Evolutionary conservation across 2,888 invertebrate species (phyloP).

Genomic region (Agrypnus murinus): DNA sequence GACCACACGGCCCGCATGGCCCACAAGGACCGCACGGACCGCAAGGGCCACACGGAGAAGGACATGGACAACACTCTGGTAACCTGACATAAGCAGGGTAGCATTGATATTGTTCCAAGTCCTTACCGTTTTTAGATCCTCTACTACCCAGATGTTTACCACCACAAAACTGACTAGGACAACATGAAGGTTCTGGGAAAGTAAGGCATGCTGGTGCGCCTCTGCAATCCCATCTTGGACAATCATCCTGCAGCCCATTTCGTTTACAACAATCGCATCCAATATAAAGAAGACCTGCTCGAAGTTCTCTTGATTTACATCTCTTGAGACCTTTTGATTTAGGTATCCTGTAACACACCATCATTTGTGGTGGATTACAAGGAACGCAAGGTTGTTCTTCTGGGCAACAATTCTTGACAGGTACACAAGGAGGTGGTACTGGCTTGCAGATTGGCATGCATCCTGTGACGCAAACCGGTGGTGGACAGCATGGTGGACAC

Average conservation of each 20-base stretch:
- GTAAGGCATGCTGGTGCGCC: conserved; percentile 74
- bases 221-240: conserved; percentile 74
- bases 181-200: conserved; percentile 74
- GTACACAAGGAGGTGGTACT: conserved; percentile 72
- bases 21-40: conserved; percentile 63
- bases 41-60: conserved; percentile 67
- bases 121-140: conserved; percentile 46
- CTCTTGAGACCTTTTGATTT: conserved; percentile 67
- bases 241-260: conserved; percentile 77
- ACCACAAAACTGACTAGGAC: conserved; percentile 70
- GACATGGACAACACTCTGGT: conserved; percentile 60
- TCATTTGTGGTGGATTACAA: conserved; percentile 75
- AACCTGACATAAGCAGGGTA: conserved; percentile 57
- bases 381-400: conserved; percentile 75
- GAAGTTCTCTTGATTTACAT: conserved; percentile 72
- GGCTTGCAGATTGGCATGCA: conserved; percentile 71
- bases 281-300: conserved; percentile 74
- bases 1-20: conserved; percentile 63
- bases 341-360: conserved; percentile 72
- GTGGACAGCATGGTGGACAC: conserved; percentile 53
- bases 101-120: conserved; percentile 66
- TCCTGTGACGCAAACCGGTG: conserved; percentile 74
- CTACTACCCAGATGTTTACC: conserved; percentile 69
- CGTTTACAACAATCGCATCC: conserved; percentile 77
- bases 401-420: conserved; percentile 72